Percentiles rank a stretch among this genome's conserved stretches.
These are phyloP conservation scores for Cacoxenus indagator DNA, from an alignment of 2,888 invertebrate genomes.

Conservation along the genomic window DNA sequence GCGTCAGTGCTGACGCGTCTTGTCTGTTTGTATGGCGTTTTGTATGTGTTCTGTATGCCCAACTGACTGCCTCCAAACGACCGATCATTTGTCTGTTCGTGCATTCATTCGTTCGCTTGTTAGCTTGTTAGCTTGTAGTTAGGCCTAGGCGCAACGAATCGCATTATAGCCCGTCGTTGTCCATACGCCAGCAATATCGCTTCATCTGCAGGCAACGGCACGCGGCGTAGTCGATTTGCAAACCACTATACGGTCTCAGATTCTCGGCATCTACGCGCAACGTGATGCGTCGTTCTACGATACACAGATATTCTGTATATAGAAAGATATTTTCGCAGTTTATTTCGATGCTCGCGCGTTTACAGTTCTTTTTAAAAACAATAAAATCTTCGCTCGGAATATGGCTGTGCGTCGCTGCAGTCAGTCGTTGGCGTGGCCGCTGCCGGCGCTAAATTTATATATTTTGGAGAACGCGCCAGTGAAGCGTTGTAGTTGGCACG, in stretches of 20 bases:
- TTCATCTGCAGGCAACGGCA: conserved; percentile 23
- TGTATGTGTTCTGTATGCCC: no score
- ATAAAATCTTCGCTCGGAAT: conserved; percentile 52
- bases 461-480: conserved; percentile 58
- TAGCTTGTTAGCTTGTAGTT: background rate
- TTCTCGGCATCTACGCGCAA: conserved; percentile 30
- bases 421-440: conserved; percentile 34
- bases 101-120: no score
- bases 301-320: background rate
- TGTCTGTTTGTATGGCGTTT: background rate
- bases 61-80: background rate
- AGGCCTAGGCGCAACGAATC: conserved; percentile 54
- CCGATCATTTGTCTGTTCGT: conserved; percentile 14
- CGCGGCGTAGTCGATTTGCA: conserved; percentile 44
- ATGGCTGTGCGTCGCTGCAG: conserved; percentile 23
- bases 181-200: conserved; percentile 42
- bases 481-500: conserved; percentile 55
- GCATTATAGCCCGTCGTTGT: conserved; percentile 53
- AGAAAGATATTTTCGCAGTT: conserved; percentile 3
- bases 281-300: conserved; percentile 27
- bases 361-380: conserved; percentile 67
- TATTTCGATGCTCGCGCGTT: conserved; percentile 57
- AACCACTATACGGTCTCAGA: conserved; percentile 59
- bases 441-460: conserved; percentile 56
- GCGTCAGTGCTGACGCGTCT: no score